Conservation (phyloP, 2,797 vertebrate species). For the Triplophysa yarkandensis region DNA sequence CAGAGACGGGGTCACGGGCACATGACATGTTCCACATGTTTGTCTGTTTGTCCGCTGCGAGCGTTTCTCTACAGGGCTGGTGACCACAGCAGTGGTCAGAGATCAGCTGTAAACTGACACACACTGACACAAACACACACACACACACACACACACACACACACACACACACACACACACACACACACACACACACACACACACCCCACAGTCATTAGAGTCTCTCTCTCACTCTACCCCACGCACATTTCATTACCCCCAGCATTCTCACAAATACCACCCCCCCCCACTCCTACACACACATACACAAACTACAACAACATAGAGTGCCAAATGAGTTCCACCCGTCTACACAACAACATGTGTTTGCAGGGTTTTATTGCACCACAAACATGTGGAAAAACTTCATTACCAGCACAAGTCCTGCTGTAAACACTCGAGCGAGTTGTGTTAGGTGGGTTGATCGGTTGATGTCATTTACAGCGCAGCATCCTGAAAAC, state of each 20-base stretch:
- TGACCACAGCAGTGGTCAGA: constrained; percentile 59
- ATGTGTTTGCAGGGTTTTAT: constrained; percentile 44
- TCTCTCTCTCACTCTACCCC: constrained; percentile 46
- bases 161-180: constrained; percentile 30
- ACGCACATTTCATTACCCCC: constrained; percentile 48
- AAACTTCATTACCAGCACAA: constrained; percentile 1
- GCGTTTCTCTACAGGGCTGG: constrained; percentile 70
- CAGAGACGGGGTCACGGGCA: constrained; percentile 68
- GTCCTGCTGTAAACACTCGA: background rate
- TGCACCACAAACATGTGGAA: constrained; percentile 20
- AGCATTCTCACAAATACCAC: constrained; percentile 48
- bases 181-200: constrained; percentile 25
- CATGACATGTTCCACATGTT: constrained; percentile 82
- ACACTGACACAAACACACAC: no score
- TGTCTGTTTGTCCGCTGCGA: constrained; percentile 72
- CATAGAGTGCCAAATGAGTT: constrained; percentile 17
- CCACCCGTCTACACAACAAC: constrained; percentile 34
- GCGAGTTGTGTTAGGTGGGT: background rate
- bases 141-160: no score
- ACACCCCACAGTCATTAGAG: constrained; percentile 39
- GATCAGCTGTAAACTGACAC: constrained; percentile 53
- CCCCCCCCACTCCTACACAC: constrained; percentile 30
- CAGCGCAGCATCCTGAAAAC: background rate
- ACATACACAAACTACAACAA: background rate
- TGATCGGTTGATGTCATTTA: constrained; percentile 11